Evolutionary conservation across 2,797 vertebrate genomes (phyloP).

Genomic region (Amazona finschi): DNA sequence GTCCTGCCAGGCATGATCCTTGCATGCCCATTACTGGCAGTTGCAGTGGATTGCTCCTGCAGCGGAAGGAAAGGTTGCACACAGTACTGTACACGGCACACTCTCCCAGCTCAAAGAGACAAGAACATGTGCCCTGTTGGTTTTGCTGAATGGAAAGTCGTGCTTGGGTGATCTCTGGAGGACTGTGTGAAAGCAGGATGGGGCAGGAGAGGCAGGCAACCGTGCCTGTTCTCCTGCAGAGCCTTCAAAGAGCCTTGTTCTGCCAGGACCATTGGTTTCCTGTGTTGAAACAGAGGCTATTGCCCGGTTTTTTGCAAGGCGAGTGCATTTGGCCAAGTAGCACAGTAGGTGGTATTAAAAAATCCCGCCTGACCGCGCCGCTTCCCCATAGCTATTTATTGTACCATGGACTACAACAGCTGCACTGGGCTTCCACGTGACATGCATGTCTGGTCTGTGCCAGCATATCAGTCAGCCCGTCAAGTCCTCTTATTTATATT

Average conservation of each 20-base stretch:
- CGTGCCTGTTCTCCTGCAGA: not conserved
- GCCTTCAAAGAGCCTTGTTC: not conserved
- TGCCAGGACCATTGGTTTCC: not conserved
- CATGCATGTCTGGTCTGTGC: slow-evolving; percentile 18
- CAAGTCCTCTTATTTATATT: slow-evolving; percentile 40
- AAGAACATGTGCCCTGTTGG: not conserved
- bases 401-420: slow-evolving; percentile 41
- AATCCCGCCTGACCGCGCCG: accelerated
- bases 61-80: not conserved
- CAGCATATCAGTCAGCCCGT: not conserved
- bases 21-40: not conserved
- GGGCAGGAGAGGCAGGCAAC: not conserved
- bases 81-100: accelerated
- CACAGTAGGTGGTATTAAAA: slow-evolving; percentile 4
- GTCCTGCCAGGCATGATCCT: not conserved
- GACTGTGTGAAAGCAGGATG: not conserved
- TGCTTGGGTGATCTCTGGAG: not conserved
- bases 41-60: not conserved
- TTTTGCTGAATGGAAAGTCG: accelerated
- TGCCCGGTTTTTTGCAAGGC: accelerated
- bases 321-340: not conserved
- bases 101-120: not conserved
- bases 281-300: not conserved
- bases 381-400: slow-evolving; percentile 57
- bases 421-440: slow-evolving; percentile 39